These are phyloP conservation scores for Luehdorfia chinensis DNA, from an alignment of 1,140 invertebrate species.

Conservation along the genomic window DNA sequence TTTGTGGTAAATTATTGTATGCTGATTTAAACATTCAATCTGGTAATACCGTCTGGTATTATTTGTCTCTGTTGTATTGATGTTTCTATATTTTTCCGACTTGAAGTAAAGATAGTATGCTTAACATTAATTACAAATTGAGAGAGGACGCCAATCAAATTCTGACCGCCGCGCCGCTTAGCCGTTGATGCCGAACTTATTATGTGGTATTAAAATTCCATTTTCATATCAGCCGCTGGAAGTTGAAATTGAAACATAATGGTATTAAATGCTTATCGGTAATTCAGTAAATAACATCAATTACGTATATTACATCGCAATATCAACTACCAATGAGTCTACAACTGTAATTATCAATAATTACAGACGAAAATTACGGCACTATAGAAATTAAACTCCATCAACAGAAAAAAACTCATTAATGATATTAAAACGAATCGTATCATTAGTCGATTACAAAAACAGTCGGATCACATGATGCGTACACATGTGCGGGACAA, in stretches of 20 bases:
- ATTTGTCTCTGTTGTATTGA: slow-evolving; percentile 36
- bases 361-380: slow-evolving; percentile 26
- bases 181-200: slow-evolving; percentile 70
- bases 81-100: slow-evolving; percentile 34
- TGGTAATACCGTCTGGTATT: slow-evolving; percentile 56
- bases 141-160: slow-evolving; percentile 72
- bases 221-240: slow-evolving; percentile 50
- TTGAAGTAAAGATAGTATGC: slow-evolving; percentile 43
- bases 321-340: slow-evolving; percentile 13
- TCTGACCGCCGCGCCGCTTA: slow-evolving; percentile 71
- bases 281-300: slow-evolving; percentile 35
- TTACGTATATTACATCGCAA: slow-evolving; percentile 27
- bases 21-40: no score
- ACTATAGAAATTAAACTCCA: slow-evolving; percentile 30
- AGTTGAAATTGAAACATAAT: slow-evolving; percentile 54
- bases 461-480: slow-evolving; percentile 47
- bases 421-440: slow-evolving; percentile 35
- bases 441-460: slow-evolving; percentile 53
- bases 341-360: slow-evolving; percentile 24
- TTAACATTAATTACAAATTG: slow-evolving; percentile 69
- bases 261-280: slow-evolving; percentile 40
- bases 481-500: slow-evolving; percentile 62
- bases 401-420: slow-evolving; percentile 35
- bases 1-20: no score
- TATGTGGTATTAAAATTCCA: slow-evolving; percentile 74